phyloP scores from a whole-genome alignment of 1,140 invertebrate species.

The Oscheius sp. region DNA sequence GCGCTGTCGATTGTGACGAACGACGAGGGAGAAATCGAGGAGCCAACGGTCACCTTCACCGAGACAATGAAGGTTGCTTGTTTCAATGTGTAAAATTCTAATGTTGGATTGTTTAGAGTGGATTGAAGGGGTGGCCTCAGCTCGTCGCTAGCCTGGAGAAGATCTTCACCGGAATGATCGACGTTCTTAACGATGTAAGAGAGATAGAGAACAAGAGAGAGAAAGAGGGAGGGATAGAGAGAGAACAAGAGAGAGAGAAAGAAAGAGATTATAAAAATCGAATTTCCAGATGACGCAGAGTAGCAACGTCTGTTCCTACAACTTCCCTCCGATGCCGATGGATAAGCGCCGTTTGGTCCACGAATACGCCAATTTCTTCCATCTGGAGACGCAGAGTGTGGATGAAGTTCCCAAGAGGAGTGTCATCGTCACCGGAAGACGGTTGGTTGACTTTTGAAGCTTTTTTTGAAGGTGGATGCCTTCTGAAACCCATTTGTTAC shows the following conservation, averaged over 20 bases:
- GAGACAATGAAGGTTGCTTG: neutral
- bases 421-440: constrained; percentile 83
- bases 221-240: too few species aligned
- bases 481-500: too few species aligned
- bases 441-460: constrained; percentile 48
- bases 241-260: too few species aligned
- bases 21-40: constrained; percentile 69
- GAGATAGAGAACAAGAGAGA: neutral
- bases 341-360: constrained; percentile 85
- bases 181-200: neutral
- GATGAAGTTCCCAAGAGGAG: constrained; percentile 91
- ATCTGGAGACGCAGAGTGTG: constrained; percentile 84
- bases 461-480: too few species aligned
- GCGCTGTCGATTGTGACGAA: constrained; percentile 78
- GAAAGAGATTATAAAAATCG: neutral
- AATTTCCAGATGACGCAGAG: neutral
- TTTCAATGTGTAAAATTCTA: neutral
- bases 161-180: neutral
- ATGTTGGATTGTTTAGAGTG: neutral
- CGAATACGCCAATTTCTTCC: constrained; percentile 89
- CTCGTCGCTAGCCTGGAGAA: neutral
- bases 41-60: neutral
- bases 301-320: constrained; percentile 52
- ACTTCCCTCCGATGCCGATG: constrained; percentile 86
- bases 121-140: constrained; percentile 3